These are phyloP conservation scores for Cathartes aura DNA, from an alignment of 2,113 vertebrate genomes.

Conservation along the genomic window DNA sequence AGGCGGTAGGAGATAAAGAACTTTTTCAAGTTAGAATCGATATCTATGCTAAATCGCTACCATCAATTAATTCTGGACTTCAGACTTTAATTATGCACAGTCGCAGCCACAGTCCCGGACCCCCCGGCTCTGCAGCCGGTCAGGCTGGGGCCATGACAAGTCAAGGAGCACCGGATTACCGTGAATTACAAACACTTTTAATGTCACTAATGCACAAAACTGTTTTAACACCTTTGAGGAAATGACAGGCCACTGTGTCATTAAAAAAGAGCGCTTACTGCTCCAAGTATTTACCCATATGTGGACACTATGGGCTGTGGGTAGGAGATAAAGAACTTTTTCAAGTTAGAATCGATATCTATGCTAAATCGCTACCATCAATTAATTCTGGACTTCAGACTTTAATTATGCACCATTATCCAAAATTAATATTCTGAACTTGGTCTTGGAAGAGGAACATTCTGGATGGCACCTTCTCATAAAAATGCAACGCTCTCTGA, in stretches of 20 bases:
- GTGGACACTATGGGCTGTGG: accelerated
- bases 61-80: no score
- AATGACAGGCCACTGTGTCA: neutral
- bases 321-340: neutral
- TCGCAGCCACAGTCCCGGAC: neutral
- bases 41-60: no score
- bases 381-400: neutral
- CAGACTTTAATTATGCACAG: no score
- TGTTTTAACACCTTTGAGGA: neutral
- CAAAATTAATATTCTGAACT: neutral
- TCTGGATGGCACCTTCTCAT: neutral
- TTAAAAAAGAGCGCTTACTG: neutral
- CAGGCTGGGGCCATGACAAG: neutral
- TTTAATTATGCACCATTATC: constrained; percentile 14
- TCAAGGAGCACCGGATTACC: neutral
- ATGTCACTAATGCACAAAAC: neutral
- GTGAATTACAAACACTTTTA: neutral
- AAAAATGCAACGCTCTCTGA: neutral
- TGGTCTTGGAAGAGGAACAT: neutral
- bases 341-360: neutral
- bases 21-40: no score
- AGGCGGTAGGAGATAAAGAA: no score
- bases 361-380: neutral
- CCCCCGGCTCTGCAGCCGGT: accelerated
- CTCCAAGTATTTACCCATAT: neutral